These are phyloP conservation scores for Hydrotaea diabolus DNA, from an alignment of 2,888 invertebrate species.

Conservation along the genomic window DNA sequence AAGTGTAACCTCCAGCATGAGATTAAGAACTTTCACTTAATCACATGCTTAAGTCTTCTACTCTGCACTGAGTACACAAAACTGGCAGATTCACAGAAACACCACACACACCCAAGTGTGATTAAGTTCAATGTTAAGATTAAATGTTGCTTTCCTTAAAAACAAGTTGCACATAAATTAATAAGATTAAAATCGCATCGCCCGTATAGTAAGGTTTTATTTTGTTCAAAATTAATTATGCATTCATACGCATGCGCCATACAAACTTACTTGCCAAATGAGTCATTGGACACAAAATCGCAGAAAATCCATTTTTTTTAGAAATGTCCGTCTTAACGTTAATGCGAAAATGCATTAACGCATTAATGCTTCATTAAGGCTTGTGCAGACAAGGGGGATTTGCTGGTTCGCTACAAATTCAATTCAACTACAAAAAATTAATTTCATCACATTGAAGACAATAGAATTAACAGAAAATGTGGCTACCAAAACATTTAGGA, in stretches of 20 bases:
- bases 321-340: background rate
- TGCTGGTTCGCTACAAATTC: background rate
- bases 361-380: background rate
- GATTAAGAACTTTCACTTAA: conserved; percentile 5
- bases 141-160: background rate
- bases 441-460: conserved; percentile 9
- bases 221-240: background rate
- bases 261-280: background rate
- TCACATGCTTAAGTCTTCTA: background rate
- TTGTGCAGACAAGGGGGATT: too few species aligned
- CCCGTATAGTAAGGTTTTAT: background rate
- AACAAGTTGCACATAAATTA: background rate
- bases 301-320: background rate
- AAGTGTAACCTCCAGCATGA: too few species aligned
- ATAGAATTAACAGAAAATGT: background rate
- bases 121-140: conserved; percentile 11
- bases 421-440: background rate
- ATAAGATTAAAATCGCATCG: background rate
- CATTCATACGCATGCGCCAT: background rate
- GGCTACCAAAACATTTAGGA: background rate
- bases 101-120: too few species aligned
- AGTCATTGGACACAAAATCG: conserved; percentile 3
- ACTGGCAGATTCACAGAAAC: background rate
- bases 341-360: conserved; percentile 5
- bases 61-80: background rate